A percentile compares a stretch with the other conserved stretches of the same genome.
Conservation (phyloP, 2,888 invertebrate genomes). For the Harmothoe impar region DNA sequence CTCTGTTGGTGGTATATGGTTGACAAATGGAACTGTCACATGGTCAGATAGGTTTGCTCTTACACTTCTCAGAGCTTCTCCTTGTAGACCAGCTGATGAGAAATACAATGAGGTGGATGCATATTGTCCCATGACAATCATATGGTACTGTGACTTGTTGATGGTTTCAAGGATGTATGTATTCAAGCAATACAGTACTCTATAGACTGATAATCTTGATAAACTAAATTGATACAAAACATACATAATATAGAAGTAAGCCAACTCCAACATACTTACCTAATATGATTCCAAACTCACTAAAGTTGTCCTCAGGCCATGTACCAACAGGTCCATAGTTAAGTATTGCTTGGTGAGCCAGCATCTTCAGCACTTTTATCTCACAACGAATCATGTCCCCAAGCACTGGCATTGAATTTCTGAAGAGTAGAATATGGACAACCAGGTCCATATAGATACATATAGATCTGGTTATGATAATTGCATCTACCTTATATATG, state of each 20-base stretch:
- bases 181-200: no score
- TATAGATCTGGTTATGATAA: no score
- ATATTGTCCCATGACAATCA: neutral
- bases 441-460: no score
- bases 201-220: no score
- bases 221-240: neutral
- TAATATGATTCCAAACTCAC: neutral
- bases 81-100: neutral
- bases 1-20: neutral
- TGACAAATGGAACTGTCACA: neutral
- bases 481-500: no score
- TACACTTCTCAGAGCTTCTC: neutral
- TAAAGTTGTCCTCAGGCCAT: constrained; percentile 12
- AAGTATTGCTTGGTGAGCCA: neutral
- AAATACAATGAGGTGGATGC: no score
- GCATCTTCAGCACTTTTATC: neutral
- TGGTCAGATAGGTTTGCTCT: neutral
- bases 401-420: neutral
- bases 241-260: neutral
- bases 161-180: neutral
- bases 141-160: neutral
- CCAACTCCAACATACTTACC: neutral
- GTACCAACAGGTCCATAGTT: neutral
- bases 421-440: no score
- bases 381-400: neutral